Percentiles rank a stretch among this genome's conserved stretches.
phyloP scores from a whole-genome alignment of 2,113 vertebrate genomes.

The Leucoraja erinaceus region DNA sequence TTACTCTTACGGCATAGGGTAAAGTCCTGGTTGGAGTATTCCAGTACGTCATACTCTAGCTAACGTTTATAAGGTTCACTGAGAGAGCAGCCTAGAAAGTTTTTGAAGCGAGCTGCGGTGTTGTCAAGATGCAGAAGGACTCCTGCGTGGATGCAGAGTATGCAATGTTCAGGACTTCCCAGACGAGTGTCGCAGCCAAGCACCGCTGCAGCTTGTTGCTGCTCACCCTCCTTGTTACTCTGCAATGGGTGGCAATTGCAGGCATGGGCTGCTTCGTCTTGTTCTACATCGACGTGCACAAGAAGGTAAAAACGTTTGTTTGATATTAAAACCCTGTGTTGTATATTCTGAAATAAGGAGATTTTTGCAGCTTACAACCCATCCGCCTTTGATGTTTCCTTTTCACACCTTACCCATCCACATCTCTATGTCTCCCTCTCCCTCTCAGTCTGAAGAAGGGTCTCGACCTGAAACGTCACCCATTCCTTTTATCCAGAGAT shows the following conservation, averaged over 20 bases:
- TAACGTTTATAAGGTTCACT: not conserved
- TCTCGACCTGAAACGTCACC: too few species aligned
- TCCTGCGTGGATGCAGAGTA: not conserved
- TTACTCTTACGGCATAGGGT: not conserved
- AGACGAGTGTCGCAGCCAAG: not conserved
- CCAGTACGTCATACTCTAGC: not conserved
- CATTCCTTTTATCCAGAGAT: too few species aligned
- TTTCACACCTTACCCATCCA: too few species aligned
- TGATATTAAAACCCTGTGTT: too few species aligned
- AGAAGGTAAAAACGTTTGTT: not conserved
- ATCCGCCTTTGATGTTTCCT: too few species aligned
- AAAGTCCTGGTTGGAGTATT: not conserved
- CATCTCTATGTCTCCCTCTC: too few species aligned
- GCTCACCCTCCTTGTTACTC: not conserved
- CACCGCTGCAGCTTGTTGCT: not conserved
- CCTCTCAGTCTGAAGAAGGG: too few species aligned
- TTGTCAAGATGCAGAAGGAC: not conserved
- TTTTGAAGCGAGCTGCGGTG: not conserved
- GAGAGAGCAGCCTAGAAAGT: not conserved
- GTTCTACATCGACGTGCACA: conserved; percentile 1
- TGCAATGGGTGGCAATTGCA: conserved; percentile 18
- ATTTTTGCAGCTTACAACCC: not conserved
- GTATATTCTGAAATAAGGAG: not conserved
- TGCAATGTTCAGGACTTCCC: not conserved
- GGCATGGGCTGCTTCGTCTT: not conserved